Conservation (phyloP, 1,140 invertebrate species). For the Diachasmimorpha longicaudata region DNA sequence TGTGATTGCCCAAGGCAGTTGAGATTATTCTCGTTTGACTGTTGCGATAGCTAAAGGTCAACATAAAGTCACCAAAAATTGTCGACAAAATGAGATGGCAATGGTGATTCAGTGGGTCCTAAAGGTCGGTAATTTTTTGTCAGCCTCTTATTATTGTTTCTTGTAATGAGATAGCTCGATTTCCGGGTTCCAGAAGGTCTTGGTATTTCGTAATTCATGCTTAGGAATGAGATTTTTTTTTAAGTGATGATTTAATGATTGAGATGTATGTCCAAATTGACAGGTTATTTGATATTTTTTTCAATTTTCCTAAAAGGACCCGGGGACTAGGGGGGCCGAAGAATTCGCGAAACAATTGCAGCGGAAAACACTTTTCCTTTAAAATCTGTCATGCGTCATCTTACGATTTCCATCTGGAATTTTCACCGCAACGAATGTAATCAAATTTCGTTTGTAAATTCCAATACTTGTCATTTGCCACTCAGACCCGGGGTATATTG, state of each 20-base stretch:
- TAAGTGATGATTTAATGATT: background rate
- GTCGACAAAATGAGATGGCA: background rate
- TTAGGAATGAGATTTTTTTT: background rate
- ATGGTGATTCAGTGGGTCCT: background rate
- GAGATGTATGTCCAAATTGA: background rate
- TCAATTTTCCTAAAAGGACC: no score
- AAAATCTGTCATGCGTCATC: no score
- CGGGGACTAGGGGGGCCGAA: no score
- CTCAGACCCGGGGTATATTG: background rate
- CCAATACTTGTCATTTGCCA: background rate
- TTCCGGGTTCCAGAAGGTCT: background rate
- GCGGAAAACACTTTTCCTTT: no score
- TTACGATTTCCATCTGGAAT: no score
- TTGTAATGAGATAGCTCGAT: background rate
- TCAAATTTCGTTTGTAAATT: background rate
- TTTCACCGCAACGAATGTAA: no score
- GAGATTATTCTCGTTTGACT: background rate
- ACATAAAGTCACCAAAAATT: background rate
- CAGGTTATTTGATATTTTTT: no score
- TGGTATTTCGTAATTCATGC: background rate
- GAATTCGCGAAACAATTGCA: no score
- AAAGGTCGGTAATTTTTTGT: background rate
- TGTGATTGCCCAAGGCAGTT: background rate
- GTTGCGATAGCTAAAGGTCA: background rate
- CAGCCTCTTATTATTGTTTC: background rate